Evolutionary conservation across 2,888 invertebrate genomes (phyloP).

Genomic region (Torymus texanus): DNA sequence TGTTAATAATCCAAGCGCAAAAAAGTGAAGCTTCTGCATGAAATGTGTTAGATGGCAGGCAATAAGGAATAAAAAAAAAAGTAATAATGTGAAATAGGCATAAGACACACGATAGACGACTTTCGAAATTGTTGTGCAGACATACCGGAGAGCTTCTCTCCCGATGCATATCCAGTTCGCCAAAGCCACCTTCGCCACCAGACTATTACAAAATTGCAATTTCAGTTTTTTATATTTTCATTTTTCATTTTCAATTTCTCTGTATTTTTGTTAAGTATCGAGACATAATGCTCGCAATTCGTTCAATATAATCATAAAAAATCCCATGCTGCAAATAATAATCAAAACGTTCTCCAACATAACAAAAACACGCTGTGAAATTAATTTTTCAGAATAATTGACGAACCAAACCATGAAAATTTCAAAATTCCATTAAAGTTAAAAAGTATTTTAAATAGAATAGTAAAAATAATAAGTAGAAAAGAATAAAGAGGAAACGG

Average conservation of each 20-base stretch:
- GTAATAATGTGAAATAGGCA: constrained; percentile 5
- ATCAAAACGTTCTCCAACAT: neutral
- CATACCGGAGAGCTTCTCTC: constrained; percentile 74
- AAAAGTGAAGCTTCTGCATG: neutral
- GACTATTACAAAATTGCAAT: constrained; percentile 70
- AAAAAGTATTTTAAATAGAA: too few species aligned
- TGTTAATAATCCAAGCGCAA: constrained; percentile 23
- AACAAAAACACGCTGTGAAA: constrained; percentile 12
- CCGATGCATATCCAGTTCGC: constrained; percentile 72
- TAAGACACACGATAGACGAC: constrained; percentile 54
- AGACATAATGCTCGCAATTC: constrained; percentile 21
- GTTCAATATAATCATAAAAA: constrained; percentile 23
- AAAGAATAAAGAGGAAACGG: too few species aligned
- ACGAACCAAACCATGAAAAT: neutral
- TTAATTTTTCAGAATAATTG: neutral
- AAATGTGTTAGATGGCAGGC: constrained; percentile 15
- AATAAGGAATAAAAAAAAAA: constrained; percentile 28
- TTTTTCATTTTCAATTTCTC: constrained; percentile 28
- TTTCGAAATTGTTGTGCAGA: constrained; percentile 61
- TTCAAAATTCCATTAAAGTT: too few species aligned
- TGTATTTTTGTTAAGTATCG: constrained; percentile 6
- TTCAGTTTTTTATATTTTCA: constrained; percentile 33
- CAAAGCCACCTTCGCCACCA: constrained; percentile 74
- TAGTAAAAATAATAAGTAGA: too few species aligned
- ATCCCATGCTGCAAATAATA: constrained; percentile 33